Evolutionary conservation across 2,113 vertebrate genomes (phyloP).

Genomic region (Phrynosoma blainvillii): DNA sequence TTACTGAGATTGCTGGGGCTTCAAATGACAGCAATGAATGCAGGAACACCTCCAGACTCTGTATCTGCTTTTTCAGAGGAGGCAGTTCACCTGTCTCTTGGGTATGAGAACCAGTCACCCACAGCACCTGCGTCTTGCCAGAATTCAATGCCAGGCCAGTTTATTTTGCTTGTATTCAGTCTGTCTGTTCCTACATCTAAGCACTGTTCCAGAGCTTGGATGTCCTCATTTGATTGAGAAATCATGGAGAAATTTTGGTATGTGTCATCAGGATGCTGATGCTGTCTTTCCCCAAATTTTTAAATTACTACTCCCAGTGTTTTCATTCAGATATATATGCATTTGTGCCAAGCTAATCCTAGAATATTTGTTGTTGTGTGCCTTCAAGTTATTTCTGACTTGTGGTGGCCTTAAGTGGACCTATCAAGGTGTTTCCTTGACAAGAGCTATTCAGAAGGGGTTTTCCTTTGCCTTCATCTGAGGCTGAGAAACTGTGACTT

Average conservation of each 20-base stretch:
- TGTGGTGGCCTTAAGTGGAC: no score
- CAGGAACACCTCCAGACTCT: background rate
- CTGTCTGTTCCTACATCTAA: no score
- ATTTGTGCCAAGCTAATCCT: background rate
- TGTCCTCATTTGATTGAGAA: background rate
- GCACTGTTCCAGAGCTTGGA: background rate
- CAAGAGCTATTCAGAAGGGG: no score
- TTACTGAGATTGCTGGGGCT: background rate
- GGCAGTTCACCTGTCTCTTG: background rate
- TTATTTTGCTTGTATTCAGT: background rate
- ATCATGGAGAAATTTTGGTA: background rate
- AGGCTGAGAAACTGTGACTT: no score
- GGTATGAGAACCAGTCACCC: background rate
- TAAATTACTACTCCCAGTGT: background rate
- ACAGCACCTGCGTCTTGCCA: background rate
- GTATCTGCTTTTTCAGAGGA: no score
- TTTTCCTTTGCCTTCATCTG: no score
- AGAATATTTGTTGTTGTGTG: no score
- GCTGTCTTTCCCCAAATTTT: background rate
- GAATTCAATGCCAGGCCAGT: background rate
- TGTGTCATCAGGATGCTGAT: background rate
- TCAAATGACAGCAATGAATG: background rate
- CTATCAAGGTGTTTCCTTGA: no score
- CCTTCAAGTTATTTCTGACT: no score
- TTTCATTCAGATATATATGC: background rate